Percentiles rank a stretch among this genome's conserved stretches.
Conservation (phyloP, 2,113 vertebrate species). For the Toxotes chatareus region DNA sequence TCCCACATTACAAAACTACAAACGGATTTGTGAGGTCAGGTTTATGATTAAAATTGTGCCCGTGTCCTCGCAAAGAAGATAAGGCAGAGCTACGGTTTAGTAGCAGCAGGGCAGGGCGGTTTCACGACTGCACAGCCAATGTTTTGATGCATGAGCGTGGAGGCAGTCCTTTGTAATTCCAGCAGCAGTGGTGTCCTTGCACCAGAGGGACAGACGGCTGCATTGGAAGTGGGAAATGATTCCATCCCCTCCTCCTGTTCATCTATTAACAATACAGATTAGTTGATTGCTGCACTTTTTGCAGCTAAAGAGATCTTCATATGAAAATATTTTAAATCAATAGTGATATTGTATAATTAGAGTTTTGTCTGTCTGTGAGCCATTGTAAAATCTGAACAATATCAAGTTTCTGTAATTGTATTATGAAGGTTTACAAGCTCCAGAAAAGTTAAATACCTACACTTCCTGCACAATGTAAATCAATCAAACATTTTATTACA, state of each 20-base stretch:
- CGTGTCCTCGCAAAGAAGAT: constrained; percentile 17
- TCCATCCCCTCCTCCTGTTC: background rate
- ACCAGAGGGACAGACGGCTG: background rate
- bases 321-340: background rate
- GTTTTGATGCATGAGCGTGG: constrained; percentile 10
- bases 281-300: background rate
- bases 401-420: background rate
- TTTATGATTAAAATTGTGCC: constrained; percentile 51
- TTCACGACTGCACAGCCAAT: constrained; percentile 7
- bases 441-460: too few species aligned
- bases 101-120: background rate
- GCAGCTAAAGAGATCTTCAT: background rate
- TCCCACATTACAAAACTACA: constrained; percentile 49
- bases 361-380: background rate
- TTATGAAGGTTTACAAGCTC: background rate
- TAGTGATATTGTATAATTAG: background rate
- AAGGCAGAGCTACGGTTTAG: background rate
- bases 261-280: background rate
- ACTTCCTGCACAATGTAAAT: too few species aligned
- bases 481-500: too few species aligned
- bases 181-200: constrained; percentile 1
- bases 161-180: background rate
- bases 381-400: too few species aligned
- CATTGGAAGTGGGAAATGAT: background rate
- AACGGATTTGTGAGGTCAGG: constrained; percentile 59